These are phyloP conservation scores for Drosophila nasuta DNA, from an alignment of 1,140 invertebrate species.

Conservation along the genomic window DNA sequence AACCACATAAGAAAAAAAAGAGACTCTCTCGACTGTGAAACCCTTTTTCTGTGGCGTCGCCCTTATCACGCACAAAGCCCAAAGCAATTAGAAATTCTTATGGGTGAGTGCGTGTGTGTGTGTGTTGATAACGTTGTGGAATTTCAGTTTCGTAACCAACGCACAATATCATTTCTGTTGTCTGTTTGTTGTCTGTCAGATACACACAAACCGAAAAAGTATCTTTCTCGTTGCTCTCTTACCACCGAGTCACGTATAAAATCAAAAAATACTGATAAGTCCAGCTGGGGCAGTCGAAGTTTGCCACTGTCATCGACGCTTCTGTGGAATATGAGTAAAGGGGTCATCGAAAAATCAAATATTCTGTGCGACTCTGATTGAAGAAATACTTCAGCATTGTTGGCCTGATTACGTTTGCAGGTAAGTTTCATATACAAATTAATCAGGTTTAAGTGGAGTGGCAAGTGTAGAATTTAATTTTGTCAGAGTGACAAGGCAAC, in stretches of 20 bases:
- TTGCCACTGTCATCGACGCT: slow-evolving; percentile 11
- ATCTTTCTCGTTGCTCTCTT: background rate
- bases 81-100: slow-evolving; percentile 43
- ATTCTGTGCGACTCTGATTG: slow-evolving; percentile 6
- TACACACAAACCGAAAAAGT: slow-evolving; percentile 25
- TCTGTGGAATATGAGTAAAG: slow-evolving; percentile 32
- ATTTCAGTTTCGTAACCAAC: slow-evolving; percentile 32
- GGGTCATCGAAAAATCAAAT: slow-evolving; percentile 34
- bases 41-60: slow-evolving; percentile 15
- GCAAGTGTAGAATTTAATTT: slow-evolving; percentile 10
- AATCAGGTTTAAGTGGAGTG: background rate
- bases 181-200: slow-evolving; percentile 27
- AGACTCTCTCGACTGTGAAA: slow-evolving; percentile 5
- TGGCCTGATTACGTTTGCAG: slow-evolving; percentile 27
- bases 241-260: slow-evolving; percentile 23
- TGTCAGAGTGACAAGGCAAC: slow-evolving; percentile 1
- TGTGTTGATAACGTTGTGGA: slow-evolving; percentile 17
- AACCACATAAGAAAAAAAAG: background rate
- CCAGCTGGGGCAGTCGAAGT: slow-evolving; percentile 8
- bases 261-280: slow-evolving; percentile 37
- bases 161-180: slow-evolving; percentile 44
- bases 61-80: slow-evolving; percentile 25
- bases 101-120: background rate
- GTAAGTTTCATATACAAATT: background rate
- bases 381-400: slow-evolving; percentile 7